A percentile compares a stretch with the other conserved stretches of the same genome.
Conservation (phyloP, 2,888 invertebrate genomes). For the Mantis religiosa region DNA sequence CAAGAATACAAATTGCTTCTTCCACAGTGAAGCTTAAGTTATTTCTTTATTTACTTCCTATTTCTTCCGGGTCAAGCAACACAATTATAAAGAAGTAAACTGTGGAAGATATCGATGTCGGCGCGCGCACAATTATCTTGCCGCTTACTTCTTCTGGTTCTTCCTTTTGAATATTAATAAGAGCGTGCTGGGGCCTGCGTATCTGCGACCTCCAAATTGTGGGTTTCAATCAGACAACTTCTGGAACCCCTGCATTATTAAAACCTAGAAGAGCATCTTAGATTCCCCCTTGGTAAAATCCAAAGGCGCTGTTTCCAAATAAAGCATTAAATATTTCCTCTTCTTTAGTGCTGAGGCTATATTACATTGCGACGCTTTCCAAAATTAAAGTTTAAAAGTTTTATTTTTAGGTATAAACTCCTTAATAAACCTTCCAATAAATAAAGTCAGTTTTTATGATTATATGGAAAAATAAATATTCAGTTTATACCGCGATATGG, state of each 20-base stretch:
- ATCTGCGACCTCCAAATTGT: background rate
- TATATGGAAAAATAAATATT: no score
- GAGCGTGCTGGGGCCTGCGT: background rate
- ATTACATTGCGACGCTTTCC: no score
- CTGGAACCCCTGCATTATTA: background rate
- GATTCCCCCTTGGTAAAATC: background rate
- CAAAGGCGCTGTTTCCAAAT: background rate
- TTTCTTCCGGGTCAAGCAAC: background rate
- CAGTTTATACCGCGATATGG: no score
- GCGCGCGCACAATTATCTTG: background rate
- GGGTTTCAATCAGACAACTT: background rate
- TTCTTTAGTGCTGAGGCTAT: background rate
- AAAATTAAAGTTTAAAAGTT: no score
- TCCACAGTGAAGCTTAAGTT: no score
- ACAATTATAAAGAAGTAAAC: background rate
- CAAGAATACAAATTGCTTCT: no score
- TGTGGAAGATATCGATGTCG: background rate
- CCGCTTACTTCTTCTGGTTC: background rate
- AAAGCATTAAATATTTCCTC: background rate
- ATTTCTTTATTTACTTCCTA: background rate
- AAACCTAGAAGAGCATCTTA: background rate
- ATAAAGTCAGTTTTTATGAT: no score
- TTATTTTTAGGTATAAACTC: no score
- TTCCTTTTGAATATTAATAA: background rate
- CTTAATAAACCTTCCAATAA: no score